Base-by-base conservation (phyloP, 2,888 invertebrate species). In the Pasiphila rectangulata region DNA sequence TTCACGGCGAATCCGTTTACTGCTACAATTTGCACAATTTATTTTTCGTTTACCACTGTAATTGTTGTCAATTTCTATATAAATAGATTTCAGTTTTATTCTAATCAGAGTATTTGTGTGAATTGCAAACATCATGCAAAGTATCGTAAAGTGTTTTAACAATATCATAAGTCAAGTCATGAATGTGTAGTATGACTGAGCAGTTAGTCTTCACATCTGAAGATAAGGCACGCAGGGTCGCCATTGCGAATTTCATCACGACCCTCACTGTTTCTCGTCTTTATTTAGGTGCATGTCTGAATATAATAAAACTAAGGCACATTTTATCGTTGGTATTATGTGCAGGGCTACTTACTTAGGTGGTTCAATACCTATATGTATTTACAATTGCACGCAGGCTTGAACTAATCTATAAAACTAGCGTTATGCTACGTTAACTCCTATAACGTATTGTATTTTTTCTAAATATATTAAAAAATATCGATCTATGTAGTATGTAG, bases 181-280 rank as follows among this genome's bases (percentile, higher is more conserved):
- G 46, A 63, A 65, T 63, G 63, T 66, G 69, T 63, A 65, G 63
- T 46, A 36, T 41, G 51, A 53, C 45, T 57, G 56, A 68, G 64
- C 64, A 68, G 61, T 66, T 67, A 64, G 67, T 67, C 67, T 71
- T 61, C 60, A 66, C 66, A 65, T 67, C 59, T 55, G 51, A 64
- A 77, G 85, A 86, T 86, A 85, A 85, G 83, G 79, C 86, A 85
- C 83, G 83, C 81, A 76, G 74, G 71, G 63, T 69, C 70, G 65
- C 67, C 67, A 72, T 70, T 68, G 77, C 66, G 68, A 77, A 76
- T 80, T 57, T 78, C 72, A 75, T 75, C 75, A 75, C 69, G 67
- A 63, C 69, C 68, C 72, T 68, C 67, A 51, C 63, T 63, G 61
- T 65, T 63, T 71, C 66, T 66, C 59, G 67, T 69, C 68, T 77